phyloP scores from a whole-genome alignment of 2,113 vertebrate genomes.

The Peucedramus taeniatus region DNA sequence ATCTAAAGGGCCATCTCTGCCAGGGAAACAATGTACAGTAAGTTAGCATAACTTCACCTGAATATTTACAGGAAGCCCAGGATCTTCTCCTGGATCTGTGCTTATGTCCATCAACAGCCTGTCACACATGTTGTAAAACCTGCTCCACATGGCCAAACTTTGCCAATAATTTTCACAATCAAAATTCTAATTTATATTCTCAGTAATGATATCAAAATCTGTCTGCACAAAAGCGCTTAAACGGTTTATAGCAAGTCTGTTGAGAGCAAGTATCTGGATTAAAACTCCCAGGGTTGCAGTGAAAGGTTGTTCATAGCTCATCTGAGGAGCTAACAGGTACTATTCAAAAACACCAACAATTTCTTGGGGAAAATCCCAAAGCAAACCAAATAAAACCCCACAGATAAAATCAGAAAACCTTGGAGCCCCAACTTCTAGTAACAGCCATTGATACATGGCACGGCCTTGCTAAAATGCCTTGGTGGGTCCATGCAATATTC shows the following conservation, averaged over 20 bases:
- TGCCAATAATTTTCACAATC: background rate
- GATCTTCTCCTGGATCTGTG: background rate
- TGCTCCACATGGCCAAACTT: background rate
- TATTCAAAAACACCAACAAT: slow-evolving; percentile 19
- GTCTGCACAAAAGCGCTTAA: background rate
- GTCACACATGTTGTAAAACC: background rate
- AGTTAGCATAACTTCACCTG: background rate
- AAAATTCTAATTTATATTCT: background rate
- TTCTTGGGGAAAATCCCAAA: background rate
- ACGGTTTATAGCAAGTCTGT: background rate
- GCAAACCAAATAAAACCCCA: background rate
- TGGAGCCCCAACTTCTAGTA: background rate
- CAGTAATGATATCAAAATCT: background rate
- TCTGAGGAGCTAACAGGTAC: background rate
- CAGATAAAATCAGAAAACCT: background rate
- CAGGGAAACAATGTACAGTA: background rate
- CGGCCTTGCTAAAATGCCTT: background rate
- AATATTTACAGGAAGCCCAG: background rate
- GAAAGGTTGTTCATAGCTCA: background rate
- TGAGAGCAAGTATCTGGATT: background rate
- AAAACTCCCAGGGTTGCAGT: background rate
- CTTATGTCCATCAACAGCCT: background rate
- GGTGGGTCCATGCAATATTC: background rate
- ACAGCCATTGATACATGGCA: background rate
- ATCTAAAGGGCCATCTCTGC: background rate